phyloP scores from a whole-genome alignment of 2,113 vertebrate species.

The Phyllostomus discolor region DNA sequence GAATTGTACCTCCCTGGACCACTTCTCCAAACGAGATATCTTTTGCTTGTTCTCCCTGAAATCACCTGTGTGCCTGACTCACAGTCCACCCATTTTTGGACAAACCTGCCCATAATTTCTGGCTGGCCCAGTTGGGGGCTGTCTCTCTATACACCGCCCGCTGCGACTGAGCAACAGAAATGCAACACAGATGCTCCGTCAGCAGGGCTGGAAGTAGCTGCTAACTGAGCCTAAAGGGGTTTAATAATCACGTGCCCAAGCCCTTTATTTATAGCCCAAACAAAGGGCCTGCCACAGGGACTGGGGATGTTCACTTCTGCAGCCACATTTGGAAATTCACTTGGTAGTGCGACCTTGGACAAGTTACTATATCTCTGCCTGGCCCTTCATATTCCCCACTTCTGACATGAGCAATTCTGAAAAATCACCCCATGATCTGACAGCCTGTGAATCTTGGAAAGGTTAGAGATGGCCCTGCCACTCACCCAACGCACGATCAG shows the following conservation, averaged over 20 bases:
- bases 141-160: conserved; percentile 54
- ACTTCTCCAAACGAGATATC: not conserved
- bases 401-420: not conserved
- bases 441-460: not conserved
- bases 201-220: conserved; percentile 72
- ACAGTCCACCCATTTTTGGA: not conserved
- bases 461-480: not conserved
- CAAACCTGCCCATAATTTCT: conserved; percentile 8
- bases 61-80: not conserved
- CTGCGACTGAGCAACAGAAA: conserved; percentile 57
- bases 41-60: not conserved
- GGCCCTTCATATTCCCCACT: not conserved
- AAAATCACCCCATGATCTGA: not conserved
- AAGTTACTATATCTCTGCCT: not conserved
- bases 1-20: not conserved
- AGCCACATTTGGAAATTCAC: not conserved
- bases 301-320: not conserved
- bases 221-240: conserved; percentile 67
- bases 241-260: conserved; percentile 54
- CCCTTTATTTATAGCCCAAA: conserved; percentile 69
- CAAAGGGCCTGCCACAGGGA: not conserved
- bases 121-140: not conserved
- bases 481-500: not conserved
- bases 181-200: conserved; percentile 70
- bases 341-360: not conserved